Evolutionary conservation across 2,888 invertebrate species (phyloP).

Genomic region (Calameuta idolon): DNA sequence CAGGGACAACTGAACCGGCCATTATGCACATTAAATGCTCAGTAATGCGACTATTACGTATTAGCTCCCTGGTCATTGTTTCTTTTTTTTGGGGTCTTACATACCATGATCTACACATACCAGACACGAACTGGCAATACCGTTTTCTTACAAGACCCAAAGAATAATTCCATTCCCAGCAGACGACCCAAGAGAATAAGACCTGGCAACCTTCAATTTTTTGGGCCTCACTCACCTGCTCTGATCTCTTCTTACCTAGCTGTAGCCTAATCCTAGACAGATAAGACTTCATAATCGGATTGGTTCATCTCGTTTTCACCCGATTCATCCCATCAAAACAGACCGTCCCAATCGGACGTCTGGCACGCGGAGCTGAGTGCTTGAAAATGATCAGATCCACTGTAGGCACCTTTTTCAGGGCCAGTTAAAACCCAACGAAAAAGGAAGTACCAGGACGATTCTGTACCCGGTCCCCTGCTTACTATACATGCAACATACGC

Average conservation of each 20-base stretch:
- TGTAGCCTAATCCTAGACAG: slow-evolving; percentile 42
- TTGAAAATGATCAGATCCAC: neutral
- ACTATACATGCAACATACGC: neutral
- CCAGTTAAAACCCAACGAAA: neutral
- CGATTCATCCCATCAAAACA: slow-evolving; percentile 49
- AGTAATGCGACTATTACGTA: neutral
- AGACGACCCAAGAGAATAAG: neutral
- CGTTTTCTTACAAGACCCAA: neutral
- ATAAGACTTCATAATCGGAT: slow-evolving; percentile 50
- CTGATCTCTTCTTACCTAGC: slow-evolving; percentile 14
- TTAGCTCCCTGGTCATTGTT: neutral
- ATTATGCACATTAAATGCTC: neutral
- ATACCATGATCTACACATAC: neutral
- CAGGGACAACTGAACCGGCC: neutral
- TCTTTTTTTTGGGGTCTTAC: neutral
- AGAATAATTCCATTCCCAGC: neutral
- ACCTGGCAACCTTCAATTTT: neutral
- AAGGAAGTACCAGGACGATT: neutral
- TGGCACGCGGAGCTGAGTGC: neutral
- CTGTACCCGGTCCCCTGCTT: neutral
- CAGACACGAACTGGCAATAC: neutral
- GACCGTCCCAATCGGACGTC: slow-evolving; percentile 20
- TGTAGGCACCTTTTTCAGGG: neutral
- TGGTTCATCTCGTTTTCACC: slow-evolving; percentile 43
- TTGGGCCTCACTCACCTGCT: neutral